Conservation (phyloP, 2,888 invertebrate genomes). For the Rhamphomyia laevipes region DNA sequence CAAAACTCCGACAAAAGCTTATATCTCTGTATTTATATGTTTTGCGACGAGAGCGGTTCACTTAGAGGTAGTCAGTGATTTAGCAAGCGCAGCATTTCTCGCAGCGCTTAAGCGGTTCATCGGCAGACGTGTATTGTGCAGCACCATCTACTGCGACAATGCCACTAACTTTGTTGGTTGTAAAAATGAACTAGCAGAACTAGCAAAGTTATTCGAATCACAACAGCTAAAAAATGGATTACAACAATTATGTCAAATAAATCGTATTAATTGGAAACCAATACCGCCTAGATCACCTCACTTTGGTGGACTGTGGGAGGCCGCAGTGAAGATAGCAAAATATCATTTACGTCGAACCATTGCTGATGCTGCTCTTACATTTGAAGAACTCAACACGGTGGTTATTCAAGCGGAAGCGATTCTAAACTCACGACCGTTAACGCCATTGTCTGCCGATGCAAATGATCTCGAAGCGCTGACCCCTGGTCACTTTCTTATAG, state of each 20-base stretch:
- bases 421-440: constrained; percentile 17
- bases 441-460: constrained; percentile 13
- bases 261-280: constrained; percentile 9
- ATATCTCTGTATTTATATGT: background rate
- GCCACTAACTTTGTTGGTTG: constrained; percentile 12
- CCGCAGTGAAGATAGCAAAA: constrained; percentile 16
- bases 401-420: constrained; percentile 16
- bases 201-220: background rate
- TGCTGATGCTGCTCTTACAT: constrained; percentile 8
- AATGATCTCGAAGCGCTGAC: constrained; percentile 11
- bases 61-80: background rate
- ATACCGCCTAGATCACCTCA: constrained; percentile 13
- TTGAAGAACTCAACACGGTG: constrained; percentile 14
- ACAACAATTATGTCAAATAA: background rate
- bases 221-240: too few relatives aligned
- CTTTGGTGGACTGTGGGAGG: constrained; percentile 15
- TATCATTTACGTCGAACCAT: constrained; percentile 11
- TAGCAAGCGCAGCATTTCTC: background rate
- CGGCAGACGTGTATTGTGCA: constrained; percentile 3
- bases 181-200: background rate
- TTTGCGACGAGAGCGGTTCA: constrained; percentile 16
- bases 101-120: constrained; percentile 5
- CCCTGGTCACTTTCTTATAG: background rate
- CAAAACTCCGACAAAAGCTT: constrained; percentile 7
- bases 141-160: constrained; percentile 8